These are phyloP conservation scores for Plecotus auritus DNA, from an alignment of 2,113 vertebrate species.

Conservation along the genomic window DNA sequence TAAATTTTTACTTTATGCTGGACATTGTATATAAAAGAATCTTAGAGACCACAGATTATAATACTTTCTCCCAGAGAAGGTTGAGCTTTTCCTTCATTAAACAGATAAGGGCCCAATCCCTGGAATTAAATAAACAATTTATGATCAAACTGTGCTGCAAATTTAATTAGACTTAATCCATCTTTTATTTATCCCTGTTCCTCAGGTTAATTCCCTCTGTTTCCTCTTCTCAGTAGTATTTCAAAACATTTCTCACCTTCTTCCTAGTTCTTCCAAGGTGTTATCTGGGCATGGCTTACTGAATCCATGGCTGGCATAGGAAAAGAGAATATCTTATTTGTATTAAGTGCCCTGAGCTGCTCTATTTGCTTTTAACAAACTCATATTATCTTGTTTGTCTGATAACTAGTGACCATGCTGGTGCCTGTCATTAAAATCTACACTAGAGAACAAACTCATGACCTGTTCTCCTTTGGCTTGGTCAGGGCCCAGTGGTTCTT, in stretches of 20 bases:
- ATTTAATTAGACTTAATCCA: background rate
- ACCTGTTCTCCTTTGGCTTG: background rate
- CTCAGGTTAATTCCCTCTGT: conserved; percentile 7
- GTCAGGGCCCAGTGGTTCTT: background rate
- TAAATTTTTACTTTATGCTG: background rate
- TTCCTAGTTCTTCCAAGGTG: background rate
- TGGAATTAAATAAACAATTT: background rate
- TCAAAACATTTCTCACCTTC: background rate
- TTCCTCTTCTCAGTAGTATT: background rate
- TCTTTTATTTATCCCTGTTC: background rate
- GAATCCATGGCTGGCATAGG: background rate
- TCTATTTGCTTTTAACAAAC: background rate
- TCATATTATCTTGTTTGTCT: background rate
- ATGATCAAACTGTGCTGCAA: background rate
- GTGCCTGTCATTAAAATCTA: background rate
- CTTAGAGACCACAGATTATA: background rate
- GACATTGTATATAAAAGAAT: background rate
- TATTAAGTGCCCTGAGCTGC: background rate
- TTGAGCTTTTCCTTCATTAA: background rate
- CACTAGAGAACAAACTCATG: background rate
- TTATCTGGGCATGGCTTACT: background rate
- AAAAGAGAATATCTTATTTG: background rate
- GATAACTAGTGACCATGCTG: background rate
- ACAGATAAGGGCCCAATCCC: background rate
- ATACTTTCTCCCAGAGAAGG: background rate